Base-by-base conservation (phyloP, 2,113 vertebrate genomes). In the Aplodontia rufa region DNA sequence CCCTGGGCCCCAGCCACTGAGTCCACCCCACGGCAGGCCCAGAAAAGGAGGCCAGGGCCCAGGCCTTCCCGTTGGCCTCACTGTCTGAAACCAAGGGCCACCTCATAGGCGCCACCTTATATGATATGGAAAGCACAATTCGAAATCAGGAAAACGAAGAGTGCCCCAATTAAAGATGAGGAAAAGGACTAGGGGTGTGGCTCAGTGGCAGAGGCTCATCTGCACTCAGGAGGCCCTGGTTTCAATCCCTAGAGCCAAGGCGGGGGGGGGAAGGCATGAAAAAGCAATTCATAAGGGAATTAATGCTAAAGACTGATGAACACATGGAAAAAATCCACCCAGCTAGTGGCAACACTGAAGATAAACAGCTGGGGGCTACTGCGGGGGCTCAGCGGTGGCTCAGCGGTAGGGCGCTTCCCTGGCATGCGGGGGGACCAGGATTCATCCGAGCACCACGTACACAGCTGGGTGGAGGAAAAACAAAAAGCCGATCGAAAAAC, bases 21-120 rank as follows among this genome's bases (percentile, higher is more conserved):
- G 45, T 30, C 26, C 17, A 14, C 26, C 42, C 53, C 14, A 8
- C 4, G 8, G 32, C 32, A 17, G 95, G 45, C 10, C 0, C 14
- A 35, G 40, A 14, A 4, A 0, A 5, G 0, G 17, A 0, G 2
- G 4, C 22, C 16, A 7, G 22, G 40, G 10, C 51, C 3, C 1
- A 12, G n/a, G 9, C 8, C 32, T 28, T 13, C n/a, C 13, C 4
- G 6, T 9, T 26, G 58, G 55, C 17, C 49, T 12, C n/a, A 5
- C 20, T 1, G 30, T 49, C 55, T 58, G 24, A 26, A 79, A n/a
- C 55, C 12, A 10, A 58, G 3, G 58, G 40, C 53, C 26, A n/a
- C 32, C n/a, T n/a, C n/a, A n/a, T n/a, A n/a, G n/a, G n/a, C n/a
- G 40, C 53, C 26, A n/a, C 32, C 22, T 37, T 17, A 4, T 13